phyloP scores from a whole-genome alignment of 30 jellyfish, hydroid and myxozoan genomes.

The Turritopsis rubra region DNA sequence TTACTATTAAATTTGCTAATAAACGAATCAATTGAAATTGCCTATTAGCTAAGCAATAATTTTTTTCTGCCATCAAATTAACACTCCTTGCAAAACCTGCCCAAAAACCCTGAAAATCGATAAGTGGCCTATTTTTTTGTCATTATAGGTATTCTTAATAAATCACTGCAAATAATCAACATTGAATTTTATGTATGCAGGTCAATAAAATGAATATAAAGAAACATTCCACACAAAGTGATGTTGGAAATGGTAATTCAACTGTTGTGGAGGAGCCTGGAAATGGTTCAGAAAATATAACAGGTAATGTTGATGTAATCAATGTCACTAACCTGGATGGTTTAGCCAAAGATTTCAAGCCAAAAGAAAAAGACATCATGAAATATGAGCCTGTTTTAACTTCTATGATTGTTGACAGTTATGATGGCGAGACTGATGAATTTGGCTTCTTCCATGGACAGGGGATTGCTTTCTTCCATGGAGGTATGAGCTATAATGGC shows the following conservation, averaged over 20 bases:
- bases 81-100: no score
- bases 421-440: slow-evolving; percentile 62
- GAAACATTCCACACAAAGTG: background rate
- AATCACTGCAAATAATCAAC: no score
- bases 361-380: slow-evolving; percentile 52
- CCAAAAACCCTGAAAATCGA: no score
- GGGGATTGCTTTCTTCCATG: slow-evolving; percentile 10
- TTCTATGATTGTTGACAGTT: slow-evolving; percentile 42
- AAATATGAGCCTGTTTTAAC: slow-evolving; percentile 58
- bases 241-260: background rate
- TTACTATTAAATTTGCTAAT: no score
- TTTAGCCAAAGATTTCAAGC: background rate
- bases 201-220: background rate
- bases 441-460: slow-evolving; percentile 40
- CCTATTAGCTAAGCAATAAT: no score
- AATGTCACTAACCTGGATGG: background rate
- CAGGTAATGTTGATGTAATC: background rate
- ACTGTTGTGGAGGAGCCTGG: background rate
- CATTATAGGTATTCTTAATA: no score
- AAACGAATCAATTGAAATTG: no score
- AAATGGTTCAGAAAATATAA: background rate
- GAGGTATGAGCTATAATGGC: slow-evolving; percentile 50
- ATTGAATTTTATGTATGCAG: background rate
- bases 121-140: no score
- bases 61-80: no score